phyloP scores from a whole-genome alignment of 2,888 invertebrate species.

The Andrena marginata region DNA sequence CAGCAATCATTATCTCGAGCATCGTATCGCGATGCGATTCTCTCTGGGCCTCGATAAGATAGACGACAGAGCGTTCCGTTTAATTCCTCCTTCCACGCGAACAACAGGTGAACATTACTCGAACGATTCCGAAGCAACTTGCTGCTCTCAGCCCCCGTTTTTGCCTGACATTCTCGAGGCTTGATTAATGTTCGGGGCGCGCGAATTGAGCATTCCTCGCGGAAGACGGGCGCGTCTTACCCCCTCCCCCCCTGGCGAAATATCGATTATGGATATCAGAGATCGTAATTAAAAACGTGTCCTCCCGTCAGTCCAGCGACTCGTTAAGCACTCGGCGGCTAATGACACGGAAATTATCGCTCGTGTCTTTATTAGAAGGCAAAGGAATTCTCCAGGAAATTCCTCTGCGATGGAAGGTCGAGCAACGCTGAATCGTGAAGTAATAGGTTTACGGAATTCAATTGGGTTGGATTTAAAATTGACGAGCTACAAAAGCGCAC shows the following conservation, averaged over 20 bases:
- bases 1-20: background rate
- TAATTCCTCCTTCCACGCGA: constrained; percentile 18
- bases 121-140: constrained; percentile 16
- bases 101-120: constrained; percentile 49
- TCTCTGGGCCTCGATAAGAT: constrained; percentile 49
- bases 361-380: constrained; percentile 18
- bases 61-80: constrained; percentile 13
- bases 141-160: background rate
- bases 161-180: background rate
- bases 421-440: background rate
- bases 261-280: constrained; percentile 57
- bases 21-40: constrained; percentile 2
- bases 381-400: background rate
- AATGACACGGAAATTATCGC: constrained; percentile 40
- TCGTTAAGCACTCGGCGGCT: constrained; percentile 30
- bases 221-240: background rate
- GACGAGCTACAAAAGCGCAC: background rate
- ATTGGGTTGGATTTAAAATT: background rate
- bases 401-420: background rate
- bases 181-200: constrained; percentile 54
- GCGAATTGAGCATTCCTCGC: constrained; percentile 45
- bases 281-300: constrained; percentile 61
- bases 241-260: constrained; percentile 12
- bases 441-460: background rate
- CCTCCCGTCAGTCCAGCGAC: constrained; percentile 27